Percentiles rank a stretch among this genome's conserved stretches.
phyloP scores from a whole-genome alignment of 2,797 vertebrate species.

The Sebastes hopkinsi region DNA sequence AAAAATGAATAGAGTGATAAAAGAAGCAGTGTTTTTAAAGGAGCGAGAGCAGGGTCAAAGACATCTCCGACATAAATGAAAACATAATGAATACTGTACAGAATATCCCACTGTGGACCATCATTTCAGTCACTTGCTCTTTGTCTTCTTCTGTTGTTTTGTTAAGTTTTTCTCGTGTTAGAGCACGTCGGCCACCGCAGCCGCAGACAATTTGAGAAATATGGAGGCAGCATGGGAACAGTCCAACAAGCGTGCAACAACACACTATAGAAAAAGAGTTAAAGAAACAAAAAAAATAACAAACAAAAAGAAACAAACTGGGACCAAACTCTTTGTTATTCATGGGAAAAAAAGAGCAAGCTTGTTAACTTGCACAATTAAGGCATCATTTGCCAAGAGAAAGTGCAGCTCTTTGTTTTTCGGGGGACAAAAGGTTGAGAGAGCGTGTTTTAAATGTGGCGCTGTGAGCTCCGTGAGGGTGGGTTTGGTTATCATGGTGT shows the following conservation, averaged over 20 bases:
- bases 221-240: slow-evolving; percentile 67
- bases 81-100: slow-evolving; percentile 71
- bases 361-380: slow-evolving; percentile 85
- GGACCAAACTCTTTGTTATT: slow-evolving; percentile 79
- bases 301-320: slow-evolving; percentile 60
- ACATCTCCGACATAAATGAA: slow-evolving; percentile 66
- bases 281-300: slow-evolving; percentile 32
- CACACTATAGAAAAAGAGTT: slow-evolving; percentile 42
- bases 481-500: slow-evolving; percentile 66
- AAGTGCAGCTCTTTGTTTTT: slow-evolving; percentile 77
- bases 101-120: slow-evolving; percentile 64
- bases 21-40: slow-evolving; percentile 71
- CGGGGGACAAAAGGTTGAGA: slow-evolving; percentile 76
- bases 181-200: not conserved
- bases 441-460: slow-evolving; percentile 57
- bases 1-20: slow-evolving; percentile 82
- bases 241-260: slow-evolving; percentile 62
- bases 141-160: slow-evolving; percentile 34
- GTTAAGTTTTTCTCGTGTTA: slow-evolving; percentile 4
- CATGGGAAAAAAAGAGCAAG: slow-evolving; percentile 73
- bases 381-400: slow-evolving; percentile 83
- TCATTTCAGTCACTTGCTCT: slow-evolving; percentile 16
- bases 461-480: slow-evolving; percentile 54
- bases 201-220: slow-evolving; percentile 13
- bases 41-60: slow-evolving; percentile 65